Base-by-base conservation (phyloP, 2,888 invertebrate genomes). In the Ganaspis brasiliensis region DNA sequence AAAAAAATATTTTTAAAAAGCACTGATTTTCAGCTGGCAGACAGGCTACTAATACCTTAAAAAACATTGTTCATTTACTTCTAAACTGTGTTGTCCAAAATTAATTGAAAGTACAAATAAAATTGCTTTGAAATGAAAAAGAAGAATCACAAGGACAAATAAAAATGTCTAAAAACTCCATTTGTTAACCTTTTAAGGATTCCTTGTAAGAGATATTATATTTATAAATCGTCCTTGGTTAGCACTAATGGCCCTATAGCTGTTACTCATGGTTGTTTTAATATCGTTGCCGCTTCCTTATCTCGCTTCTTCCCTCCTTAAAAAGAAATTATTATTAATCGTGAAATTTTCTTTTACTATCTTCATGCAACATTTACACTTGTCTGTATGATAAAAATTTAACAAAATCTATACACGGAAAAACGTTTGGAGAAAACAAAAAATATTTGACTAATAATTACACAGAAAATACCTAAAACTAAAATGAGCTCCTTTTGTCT, bases 271-370 rank as follows among this genome's bases (percentile, higher is more conserved):
- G 26, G 21, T 59, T 31, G 56, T 59, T 59, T 59, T n/a, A 59
- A 59, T 59, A 59, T 59, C 26, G 6, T 21, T 40, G 56, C 26
- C 26, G 21, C 63, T 19, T 61, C 67, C 63, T 57, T 75, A 63
- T 57, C 31, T 61, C 45, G 59, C 59, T 75, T 59, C 40, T 74
- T 49, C 70, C 57, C 14, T 37, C 26, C 56, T 75, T 73, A 76
- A 75, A 74, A 57, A 75, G 74, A 79, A 76, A 81, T 81, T 80
- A 81, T 81, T 75, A 79, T 80, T 80, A 80, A 81, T 78, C 73
- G 61, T 56, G 61, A 59, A 76, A 74, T 75, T 79, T 78, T 79
- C 78, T 78, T 71, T 59, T 59, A 61, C 14, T 3, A 14, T n/a
- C 16, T 59, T 56, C 8, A 1, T n/a, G 9, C 31, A 9, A 59